A percentile compares a stretch with the other conserved stretches of the same genome.
Conservation (phyloP, 2,113 vertebrate genomes). For the Rhineura floridana region DNA sequence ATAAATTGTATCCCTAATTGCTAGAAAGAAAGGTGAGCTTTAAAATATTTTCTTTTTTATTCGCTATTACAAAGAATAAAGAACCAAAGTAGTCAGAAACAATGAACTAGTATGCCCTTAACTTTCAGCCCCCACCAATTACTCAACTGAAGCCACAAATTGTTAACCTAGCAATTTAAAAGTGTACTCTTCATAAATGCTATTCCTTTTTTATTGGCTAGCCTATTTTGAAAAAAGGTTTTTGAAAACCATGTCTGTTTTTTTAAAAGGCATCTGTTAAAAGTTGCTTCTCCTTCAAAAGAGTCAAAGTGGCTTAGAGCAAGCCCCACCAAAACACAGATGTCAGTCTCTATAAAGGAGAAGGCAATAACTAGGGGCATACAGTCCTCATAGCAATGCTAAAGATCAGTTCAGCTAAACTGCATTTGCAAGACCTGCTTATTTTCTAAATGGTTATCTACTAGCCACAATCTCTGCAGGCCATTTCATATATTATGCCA, state of each 20-base stretch:
- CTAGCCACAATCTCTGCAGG: background rate
- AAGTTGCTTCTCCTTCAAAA: too few species aligned
- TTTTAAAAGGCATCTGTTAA: too few species aligned
- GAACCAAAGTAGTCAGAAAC: background rate
- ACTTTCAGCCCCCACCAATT: background rate
- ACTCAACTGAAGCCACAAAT: background rate
- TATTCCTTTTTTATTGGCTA: background rate
- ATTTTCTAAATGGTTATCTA: constrained; percentile 7
- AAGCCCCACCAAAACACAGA: background rate
- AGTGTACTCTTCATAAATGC: background rate
- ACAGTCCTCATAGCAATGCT: background rate
- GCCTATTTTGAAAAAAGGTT: too few species aligned
- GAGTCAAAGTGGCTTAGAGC: too few species aligned
- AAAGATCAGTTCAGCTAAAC: background rate
- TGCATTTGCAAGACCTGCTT: constrained; percentile 5
- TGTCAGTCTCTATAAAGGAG: background rate
- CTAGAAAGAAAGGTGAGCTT: background rate
- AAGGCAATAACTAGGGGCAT: constrained; percentile 24
- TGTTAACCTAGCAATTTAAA: background rate
- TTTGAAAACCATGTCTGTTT: too few species aligned
- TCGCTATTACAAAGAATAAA: background rate
- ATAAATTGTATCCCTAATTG: background rate
- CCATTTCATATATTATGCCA: background rate
- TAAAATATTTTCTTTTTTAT: background rate
- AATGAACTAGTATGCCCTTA: background rate